phyloP scores from a whole-genome alignment of 1,140 invertebrate genomes.

The Panulirus ornatus region DNA sequence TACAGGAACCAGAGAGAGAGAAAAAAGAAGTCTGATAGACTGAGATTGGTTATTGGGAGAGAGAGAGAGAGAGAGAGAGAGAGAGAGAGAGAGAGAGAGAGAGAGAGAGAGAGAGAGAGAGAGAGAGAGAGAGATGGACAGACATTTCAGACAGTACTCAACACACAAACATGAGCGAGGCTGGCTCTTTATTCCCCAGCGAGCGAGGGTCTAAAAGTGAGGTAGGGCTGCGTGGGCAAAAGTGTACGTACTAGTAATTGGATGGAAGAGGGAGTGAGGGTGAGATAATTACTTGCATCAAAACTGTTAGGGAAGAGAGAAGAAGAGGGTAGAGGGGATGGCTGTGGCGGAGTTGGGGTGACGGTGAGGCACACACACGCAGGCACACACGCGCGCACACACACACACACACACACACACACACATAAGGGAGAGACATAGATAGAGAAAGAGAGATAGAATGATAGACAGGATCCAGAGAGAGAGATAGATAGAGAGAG shows the following conservation, averaged over 20 bases:
- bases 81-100: neutral
- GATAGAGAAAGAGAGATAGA: neutral
- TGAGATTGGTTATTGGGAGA: neutral
- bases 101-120: neutral
- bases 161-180: neutral
- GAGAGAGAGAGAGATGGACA: neutral
- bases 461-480: neutral
- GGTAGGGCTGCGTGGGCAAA: neutral
- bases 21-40: too few species aligned
- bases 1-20: too few species aligned
- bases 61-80: neutral
- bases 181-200: neutral
- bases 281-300: neutral
- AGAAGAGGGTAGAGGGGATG: neutral
- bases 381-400: too few species aligned
- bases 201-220: neutral
- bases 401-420: too few species aligned
- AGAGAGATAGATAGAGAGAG: too few species aligned
- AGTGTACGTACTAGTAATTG: neutral
- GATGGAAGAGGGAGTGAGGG: neutral
- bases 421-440: neutral
- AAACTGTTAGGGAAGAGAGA: neutral
- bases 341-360: too few species aligned
- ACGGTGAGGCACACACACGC: too few species aligned
- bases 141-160: neutral